Evolutionary conservation across 2,113 vertebrate species (phyloP).

Genomic region (Urocynchramus pylzowi): DNA sequence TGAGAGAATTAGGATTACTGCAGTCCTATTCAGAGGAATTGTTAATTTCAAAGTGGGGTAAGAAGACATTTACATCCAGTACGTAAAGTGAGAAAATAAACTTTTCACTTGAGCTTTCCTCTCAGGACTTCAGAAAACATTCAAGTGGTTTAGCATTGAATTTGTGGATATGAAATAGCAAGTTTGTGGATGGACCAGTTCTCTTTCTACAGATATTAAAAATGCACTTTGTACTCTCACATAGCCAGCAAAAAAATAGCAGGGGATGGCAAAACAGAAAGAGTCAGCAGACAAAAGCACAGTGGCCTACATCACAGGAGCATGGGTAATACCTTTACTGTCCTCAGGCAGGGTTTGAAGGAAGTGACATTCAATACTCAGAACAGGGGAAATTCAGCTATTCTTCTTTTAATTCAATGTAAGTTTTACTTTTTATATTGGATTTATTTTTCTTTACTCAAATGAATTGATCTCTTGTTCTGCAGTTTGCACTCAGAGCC

Average conservation of each 20-base stretch:
- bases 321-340: background rate
- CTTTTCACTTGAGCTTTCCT: background rate
- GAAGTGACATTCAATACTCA: background rate
- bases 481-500: background rate
- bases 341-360: background rate
- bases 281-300: background rate
- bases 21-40: background rate
- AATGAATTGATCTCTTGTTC: background rate
- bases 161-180: background rate
- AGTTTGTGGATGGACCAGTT: background rate
- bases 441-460: background rate
- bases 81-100: background rate
- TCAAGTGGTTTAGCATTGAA: background rate
- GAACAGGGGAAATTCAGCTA: background rate
- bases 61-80: background rate
- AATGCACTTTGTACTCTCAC: background rate
- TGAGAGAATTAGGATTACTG: background rate
- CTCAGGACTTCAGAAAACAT: background rate
- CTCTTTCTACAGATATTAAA: background rate
- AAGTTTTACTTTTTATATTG: background rate
- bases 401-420: background rate
- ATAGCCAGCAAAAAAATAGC: background rate
- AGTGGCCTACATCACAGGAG: background rate
- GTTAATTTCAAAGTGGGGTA: background rate
- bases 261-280: background rate